Evolutionary conservation across 2,888 invertebrate species (phyloP).

Genomic region (Zaprionus bogoriensis): DNA sequence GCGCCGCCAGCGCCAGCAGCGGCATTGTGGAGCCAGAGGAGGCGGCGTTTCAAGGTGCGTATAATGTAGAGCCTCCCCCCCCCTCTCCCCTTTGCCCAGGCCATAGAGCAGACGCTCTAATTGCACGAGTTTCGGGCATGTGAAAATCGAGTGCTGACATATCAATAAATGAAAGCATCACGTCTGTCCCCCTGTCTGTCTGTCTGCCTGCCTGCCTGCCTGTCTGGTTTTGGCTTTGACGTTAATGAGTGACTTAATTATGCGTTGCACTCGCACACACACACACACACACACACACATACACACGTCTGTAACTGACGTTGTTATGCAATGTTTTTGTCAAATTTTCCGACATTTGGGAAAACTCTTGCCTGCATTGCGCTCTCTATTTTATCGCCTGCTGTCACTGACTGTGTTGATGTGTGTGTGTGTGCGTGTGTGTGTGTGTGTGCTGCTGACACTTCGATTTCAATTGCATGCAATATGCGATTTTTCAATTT

Average conservation of each 20-base stretch:
- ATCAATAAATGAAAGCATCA: constrained; percentile 43
- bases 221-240: constrained; percentile 56
- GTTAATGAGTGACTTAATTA: constrained; percentile 75
- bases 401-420: constrained; percentile 31
- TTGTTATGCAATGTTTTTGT: constrained; percentile 60
- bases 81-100: neutral
- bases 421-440: constrained; percentile 9
- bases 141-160: constrained; percentile 45
- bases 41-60: constrained; percentile 86
- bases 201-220: constrained; percentile 11
- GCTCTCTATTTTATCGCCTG: neutral
- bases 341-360: constrained; percentile 34
- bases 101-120: constrained; percentile 25
- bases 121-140: constrained; percentile 40
- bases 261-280: constrained; percentile 41
- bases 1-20: constrained; percentile 54
- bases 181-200: constrained; percentile 1
- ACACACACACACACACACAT: constrained; percentile 8
- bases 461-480: constrained; percentile 75
- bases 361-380: neutral
- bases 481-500: constrained; percentile 76
- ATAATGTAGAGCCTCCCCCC: constrained; percentile 2
- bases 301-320: constrained; percentile 18
- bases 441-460: constrained; percentile 63
- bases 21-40: constrained; percentile 83